Evolutionary conservation across 1,140 invertebrate genomes (phyloP).

Genomic region (Drosophila nikananu): DNA sequence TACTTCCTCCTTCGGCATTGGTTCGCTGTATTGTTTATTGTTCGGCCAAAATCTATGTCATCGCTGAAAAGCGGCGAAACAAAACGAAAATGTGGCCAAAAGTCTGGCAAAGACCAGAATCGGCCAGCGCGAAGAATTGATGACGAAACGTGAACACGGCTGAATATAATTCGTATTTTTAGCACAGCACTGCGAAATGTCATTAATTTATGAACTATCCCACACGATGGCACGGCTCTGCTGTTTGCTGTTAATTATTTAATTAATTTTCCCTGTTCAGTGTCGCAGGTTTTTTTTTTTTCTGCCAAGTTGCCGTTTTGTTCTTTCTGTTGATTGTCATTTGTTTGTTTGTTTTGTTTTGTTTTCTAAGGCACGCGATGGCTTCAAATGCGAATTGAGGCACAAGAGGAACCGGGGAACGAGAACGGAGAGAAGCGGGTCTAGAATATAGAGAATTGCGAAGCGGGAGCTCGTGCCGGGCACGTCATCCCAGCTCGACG

Average conservation of each 20-base stretch:
- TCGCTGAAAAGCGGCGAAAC: conserved; percentile 14
- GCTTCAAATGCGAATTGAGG: conserved; percentile 22
- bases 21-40: conserved; percentile 43
- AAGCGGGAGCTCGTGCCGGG: conserved; percentile 46
- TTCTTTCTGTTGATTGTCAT: conserved; percentile 37
- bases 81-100: conserved; percentile 23
- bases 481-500: conserved; percentile 72
- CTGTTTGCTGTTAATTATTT: conserved; percentile 66
- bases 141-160: conserved; percentile 64
- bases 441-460: conserved; percentile 11
- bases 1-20: conserved; percentile 49
- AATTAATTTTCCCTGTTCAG: conserved; percentile 64
- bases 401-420: background rate
- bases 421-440: background rate
- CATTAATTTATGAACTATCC: conserved; percentile 71
- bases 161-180: conserved; percentile 57
- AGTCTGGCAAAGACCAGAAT: conserved; percentile 33
- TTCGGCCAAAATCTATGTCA: conserved; percentile 58
- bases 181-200: conserved; percentile 50
- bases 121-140: conserved; percentile 48
- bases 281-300: conserved; percentile 7
- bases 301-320: conserved; percentile 23
- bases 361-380: conserved; percentile 62
- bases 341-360: conserved; percentile 14
- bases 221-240: background rate